Evolutionary conservation across 2,113 vertebrate genomes (phyloP).

Genomic region (Epinephelus lanceolatus): DNA sequence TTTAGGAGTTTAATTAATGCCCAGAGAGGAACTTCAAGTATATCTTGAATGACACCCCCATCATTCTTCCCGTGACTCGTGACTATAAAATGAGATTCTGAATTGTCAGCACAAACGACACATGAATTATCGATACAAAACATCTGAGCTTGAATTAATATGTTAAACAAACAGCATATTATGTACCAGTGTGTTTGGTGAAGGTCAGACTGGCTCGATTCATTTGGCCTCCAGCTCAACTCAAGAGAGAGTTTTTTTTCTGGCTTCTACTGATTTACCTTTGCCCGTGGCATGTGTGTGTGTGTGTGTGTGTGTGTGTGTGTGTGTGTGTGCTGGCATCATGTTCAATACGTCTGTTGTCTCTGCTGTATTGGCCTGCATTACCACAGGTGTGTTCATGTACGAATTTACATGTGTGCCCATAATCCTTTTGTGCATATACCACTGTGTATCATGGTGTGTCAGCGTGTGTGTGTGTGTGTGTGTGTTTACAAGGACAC

Average conservation of each 20-base stretch:
- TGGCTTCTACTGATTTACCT: not conserved
- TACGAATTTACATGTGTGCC: not conserved
- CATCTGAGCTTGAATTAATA: slow-evolving; percentile 2
- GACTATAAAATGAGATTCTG: not conserved
- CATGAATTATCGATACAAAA: not conserved
- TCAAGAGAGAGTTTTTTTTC: not conserved
- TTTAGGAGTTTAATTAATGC: no score
- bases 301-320: not conserved
- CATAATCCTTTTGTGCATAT: not conserved
- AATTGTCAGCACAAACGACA: not conserved
- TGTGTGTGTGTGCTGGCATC: not conserved
- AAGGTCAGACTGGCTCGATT: not conserved
- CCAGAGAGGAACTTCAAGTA: no score
- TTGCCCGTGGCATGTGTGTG: not conserved
- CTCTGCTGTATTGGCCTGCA: not conserved
- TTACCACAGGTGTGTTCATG: not conserved
- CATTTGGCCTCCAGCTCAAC: not conserved
- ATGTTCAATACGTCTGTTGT: not conserved
- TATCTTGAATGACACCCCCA: not conserved
- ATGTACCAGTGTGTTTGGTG: not conserved
- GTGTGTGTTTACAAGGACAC: not conserved
- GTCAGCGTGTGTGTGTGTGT: not conserved
- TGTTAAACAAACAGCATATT: not conserved
- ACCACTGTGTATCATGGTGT: not conserved
- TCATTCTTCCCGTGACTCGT: no score